Conservation (phyloP, 2,113 vertebrate genomes). For the Erythrolamprus reginae region DNA sequence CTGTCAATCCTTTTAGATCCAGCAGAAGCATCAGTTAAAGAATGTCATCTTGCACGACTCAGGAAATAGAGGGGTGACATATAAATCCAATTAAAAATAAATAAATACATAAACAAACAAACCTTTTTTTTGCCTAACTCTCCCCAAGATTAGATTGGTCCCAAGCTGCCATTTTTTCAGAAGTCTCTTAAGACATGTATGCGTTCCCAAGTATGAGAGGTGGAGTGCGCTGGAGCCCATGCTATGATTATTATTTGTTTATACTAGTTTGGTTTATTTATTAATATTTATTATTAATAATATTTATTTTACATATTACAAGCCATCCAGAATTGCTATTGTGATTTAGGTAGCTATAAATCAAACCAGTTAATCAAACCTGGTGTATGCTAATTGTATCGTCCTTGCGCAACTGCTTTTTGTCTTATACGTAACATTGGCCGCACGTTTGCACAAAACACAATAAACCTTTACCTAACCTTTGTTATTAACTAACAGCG, state of each 20-base stretch:
- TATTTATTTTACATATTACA: background rate
- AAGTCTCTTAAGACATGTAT: background rate
- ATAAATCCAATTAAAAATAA: no score
- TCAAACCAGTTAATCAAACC: background rate
- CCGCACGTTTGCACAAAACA: background rate
- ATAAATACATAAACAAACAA: no score
- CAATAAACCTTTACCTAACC: background rate
- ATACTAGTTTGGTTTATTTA: background rate
- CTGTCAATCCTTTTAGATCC: background rate
- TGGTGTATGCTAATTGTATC: background rate
- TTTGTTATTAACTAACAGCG: background rate
- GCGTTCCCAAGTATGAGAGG: background rate
- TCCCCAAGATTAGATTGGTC: background rate
- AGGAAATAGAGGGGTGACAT: no score
- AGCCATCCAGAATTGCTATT: background rate
- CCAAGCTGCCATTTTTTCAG: background rate
- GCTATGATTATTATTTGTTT: background rate
- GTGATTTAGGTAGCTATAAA: background rate
- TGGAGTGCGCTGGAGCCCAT: background rate
- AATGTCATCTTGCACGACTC: background rate
- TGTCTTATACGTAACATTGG: background rate
- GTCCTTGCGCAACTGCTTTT: background rate
- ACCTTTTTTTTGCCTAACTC: background rate
- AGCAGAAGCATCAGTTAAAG: background rate
- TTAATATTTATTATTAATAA: background rate